Percentiles rank a stretch among this genome's conserved stretches.
Evolutionary conservation across 2,888 invertebrate genomes (phyloP).

Genomic region (Leptura quadrifasciata): DNA sequence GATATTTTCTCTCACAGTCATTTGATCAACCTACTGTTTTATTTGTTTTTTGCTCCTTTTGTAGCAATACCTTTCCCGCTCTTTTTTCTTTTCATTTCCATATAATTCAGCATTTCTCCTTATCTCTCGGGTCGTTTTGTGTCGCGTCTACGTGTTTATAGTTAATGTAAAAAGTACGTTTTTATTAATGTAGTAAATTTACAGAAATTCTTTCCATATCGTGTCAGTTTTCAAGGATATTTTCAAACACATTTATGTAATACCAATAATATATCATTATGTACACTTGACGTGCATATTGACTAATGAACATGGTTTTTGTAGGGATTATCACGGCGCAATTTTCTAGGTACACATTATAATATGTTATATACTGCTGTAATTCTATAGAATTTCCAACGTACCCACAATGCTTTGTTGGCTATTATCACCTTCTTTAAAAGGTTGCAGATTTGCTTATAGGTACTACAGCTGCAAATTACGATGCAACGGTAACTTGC

Average conservation of each 20-base stretch:
- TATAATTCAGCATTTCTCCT: too few species aligned
- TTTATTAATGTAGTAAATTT: neutral
- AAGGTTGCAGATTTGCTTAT: neutral
- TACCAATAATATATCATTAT: conserved; percentile 9
- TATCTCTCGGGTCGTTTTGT: too few species aligned
- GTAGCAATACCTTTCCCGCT: too few species aligned
- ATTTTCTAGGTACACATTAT: neutral
- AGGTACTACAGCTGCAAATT: neutral
- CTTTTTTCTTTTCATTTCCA: too few species aligned
- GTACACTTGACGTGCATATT: neutral
- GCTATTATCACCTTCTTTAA: neutral
- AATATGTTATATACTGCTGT: too few species aligned
- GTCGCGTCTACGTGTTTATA: too few species aligned
- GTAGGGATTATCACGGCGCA: neutral
- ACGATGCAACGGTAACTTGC: neutral
- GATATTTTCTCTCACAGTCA: too few species aligned
- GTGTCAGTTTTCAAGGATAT: conserved; percentile 1
- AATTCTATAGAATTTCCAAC: neutral
- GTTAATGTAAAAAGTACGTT: too few species aligned
- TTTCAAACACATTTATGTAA: neutral
- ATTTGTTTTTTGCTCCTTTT: too few species aligned
- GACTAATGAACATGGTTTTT: neutral
- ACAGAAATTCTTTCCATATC: neutral
- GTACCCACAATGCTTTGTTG: neutral
- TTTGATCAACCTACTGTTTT: too few species aligned